Percentiles rank a stretch among this genome's conserved stretches.
These are phyloP conservation scores for Lepidurus couesii DNA, from an alignment of 1,140 invertebrate species.

Conservation along the genomic window DNA sequence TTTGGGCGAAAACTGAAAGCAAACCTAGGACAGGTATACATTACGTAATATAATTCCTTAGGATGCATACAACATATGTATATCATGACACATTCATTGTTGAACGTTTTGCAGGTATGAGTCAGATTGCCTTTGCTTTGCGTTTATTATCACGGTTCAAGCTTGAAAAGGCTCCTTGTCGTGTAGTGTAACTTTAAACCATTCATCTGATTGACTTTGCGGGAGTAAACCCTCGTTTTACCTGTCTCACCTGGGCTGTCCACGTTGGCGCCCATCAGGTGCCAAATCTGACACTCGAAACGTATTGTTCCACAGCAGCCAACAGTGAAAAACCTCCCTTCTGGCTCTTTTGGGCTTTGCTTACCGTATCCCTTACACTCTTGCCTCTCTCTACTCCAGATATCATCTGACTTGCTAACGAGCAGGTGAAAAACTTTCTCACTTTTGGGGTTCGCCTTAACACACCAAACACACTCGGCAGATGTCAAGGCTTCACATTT, in stretches of 20 bases:
- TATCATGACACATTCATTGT: too few species aligned
- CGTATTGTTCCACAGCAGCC: not conserved
- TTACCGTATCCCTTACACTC: not conserved
- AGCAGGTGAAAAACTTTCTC: constrained; percentile 18
- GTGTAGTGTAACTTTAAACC: not conserved
- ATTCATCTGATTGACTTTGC: not conserved
- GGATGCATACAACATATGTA: too few species aligned
- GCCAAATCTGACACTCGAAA: constrained; percentile 18
- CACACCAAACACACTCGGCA: not conserved
- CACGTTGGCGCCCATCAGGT: constrained; percentile 12
- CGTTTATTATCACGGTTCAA: too few species aligned
- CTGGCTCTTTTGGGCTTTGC: not conserved
- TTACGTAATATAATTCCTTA: too few species aligned
- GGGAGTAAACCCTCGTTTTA: constrained; percentile 3
- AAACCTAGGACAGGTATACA: too few species aligned
- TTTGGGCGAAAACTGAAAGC: too few species aligned
- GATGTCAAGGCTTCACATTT: not conserved
- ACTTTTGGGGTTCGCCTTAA: not conserved
- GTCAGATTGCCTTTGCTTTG: too few species aligned
- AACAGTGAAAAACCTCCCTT: constrained; percentile 1
- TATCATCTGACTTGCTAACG: constrained; percentile 22
- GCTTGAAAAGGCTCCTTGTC: not conserved
- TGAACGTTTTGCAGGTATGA: too few species aligned
- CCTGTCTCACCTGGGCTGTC: constrained; percentile 13
- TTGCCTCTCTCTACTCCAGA: not conserved